phyloP scores from a whole-genome alignment of 1,140 invertebrate genomes.

The Drosophila mauritiana region DNA sequence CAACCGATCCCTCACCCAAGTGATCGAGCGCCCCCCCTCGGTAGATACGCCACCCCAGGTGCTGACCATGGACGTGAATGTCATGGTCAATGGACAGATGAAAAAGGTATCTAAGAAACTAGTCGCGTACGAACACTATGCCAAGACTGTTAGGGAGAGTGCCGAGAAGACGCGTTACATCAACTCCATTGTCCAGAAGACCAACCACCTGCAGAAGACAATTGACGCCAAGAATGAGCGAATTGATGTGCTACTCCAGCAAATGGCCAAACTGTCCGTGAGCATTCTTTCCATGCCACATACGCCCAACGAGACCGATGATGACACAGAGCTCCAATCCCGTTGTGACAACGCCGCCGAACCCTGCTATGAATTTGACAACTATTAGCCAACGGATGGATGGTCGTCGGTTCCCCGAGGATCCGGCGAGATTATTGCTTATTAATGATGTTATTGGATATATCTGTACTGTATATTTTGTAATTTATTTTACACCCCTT shows the following conservation, averaged over 20 bases:
- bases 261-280: conserved; percentile 54
- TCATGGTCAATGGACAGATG: conserved; percentile 26
- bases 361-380: neutral
- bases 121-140: conserved; percentile 85
- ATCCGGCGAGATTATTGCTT: neutral
- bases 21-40: neutral
- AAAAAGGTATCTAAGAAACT: conserved; percentile 84
- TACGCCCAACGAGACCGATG: conserved; percentile 7
- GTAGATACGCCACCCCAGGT: neutral
- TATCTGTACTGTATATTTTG: conserved; percentile 19
- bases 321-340: conserved; percentile 16
- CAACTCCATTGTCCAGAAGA: conserved; percentile 50
- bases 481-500: conserved; percentile 10
- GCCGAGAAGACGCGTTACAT: conserved; percentile 76
- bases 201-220: conserved; percentile 85
- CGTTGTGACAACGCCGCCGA: conserved; percentile 1
- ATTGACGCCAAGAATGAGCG: conserved; percentile 86
- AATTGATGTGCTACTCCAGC: conserved; percentile 85
- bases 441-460: conserved; percentile 16
- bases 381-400: neutral
- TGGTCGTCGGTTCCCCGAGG: neutral
- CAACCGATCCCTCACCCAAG: neutral
- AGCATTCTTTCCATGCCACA: conserved; percentile 48
- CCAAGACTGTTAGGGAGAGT: conserved; percentile 83
- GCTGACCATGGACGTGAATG: conserved; percentile 12